These are phyloP conservation scores for Spea bombifrons DNA, from an alignment of 2,113 vertebrate species.

Conservation along the genomic window DNA sequence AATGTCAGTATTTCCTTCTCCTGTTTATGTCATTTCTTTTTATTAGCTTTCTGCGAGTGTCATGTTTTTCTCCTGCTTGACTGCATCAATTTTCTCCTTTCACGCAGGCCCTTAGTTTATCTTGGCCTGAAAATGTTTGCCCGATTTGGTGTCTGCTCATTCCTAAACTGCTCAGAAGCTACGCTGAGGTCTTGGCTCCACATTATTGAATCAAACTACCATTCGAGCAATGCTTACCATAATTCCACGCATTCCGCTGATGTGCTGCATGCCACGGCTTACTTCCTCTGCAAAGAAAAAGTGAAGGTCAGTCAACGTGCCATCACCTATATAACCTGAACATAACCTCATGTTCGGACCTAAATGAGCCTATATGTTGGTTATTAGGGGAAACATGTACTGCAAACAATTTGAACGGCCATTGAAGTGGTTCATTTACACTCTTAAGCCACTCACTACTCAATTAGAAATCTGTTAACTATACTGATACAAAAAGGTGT, in stretches of 20 bases:
- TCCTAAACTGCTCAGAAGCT: conserved; percentile 86
- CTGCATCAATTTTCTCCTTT: conserved; percentile 48
- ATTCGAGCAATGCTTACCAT: conserved; percentile 92
- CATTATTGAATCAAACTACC: conserved; percentile 90
- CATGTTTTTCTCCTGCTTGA: neutral
- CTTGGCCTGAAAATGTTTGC: conserved; percentile 92
- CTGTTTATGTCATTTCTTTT: neutral
- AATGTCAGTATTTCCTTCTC: neutral
- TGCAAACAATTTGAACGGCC: too few species aligned
- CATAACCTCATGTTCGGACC: too few species aligned
- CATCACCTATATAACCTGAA: neutral
- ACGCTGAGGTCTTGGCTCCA: conserved; percentile 90
- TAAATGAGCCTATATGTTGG: too few species aligned
- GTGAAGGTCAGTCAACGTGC: conserved; percentile 77
- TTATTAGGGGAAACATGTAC: too few species aligned
- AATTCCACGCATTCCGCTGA: conserved; percentile 93
- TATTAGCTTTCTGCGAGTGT: neutral
- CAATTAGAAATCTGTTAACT: too few species aligned
- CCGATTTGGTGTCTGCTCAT: conserved; percentile 89
- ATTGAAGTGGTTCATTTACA: too few species aligned
- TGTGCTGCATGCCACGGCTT: conserved; percentile 92
- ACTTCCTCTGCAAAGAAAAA: conserved; percentile 89
- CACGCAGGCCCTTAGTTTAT: conserved; percentile 83
- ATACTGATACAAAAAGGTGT: too few species aligned
- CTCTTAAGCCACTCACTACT: too few species aligned